A percentile compares a stretch with the other conserved stretches of the same genome.
phyloP scores from a whole-genome alignment of 2,113 vertebrate genomes.

The Dendrocopos noguchii region DNA sequence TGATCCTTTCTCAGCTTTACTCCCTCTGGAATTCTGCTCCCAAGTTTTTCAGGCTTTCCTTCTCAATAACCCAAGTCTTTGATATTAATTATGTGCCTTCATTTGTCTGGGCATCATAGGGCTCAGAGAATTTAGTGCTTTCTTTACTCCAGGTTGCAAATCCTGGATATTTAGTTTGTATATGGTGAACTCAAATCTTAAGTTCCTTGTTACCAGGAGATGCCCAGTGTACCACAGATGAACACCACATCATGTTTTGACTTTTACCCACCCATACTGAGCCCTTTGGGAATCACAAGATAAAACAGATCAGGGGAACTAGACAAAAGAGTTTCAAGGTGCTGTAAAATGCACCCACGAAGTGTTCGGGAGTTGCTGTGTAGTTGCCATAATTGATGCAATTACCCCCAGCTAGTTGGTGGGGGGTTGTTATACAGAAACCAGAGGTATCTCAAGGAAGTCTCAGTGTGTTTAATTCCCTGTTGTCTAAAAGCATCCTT shows the following conservation, averaged over 20 bases:
- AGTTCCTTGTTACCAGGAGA: background rate
- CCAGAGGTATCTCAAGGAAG: background rate
- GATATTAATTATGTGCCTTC: background rate
- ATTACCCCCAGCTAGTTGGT: background rate
- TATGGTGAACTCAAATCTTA: background rate
- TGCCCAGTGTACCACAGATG: background rate
- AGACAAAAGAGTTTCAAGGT: background rate
- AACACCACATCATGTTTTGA: background rate
- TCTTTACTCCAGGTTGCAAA: background rate
- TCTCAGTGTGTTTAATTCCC: background rate
- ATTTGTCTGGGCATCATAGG: background rate
- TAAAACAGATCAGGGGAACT: background rate
- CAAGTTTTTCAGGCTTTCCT: background rate
- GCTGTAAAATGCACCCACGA: background rate
- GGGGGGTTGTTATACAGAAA: background rate
- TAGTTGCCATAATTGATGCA: rapidly evolving
- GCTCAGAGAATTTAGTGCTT: rapidly evolving
- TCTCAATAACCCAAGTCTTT: background rate
- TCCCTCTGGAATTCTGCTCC: background rate
- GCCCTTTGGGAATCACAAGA: background rate
- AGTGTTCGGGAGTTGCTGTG: background rate
- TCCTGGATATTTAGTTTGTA: background rate
- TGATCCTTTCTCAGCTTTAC: background rate
- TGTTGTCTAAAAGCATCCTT: background rate
- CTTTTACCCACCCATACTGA: background rate